A percentile compares a stretch with the other conserved stretches of the same genome.
These are phyloP conservation scores for Antrozous pallidus DNA, from an alignment of 2,797 vertebrate species.

Conservation along the genomic window DNA sequence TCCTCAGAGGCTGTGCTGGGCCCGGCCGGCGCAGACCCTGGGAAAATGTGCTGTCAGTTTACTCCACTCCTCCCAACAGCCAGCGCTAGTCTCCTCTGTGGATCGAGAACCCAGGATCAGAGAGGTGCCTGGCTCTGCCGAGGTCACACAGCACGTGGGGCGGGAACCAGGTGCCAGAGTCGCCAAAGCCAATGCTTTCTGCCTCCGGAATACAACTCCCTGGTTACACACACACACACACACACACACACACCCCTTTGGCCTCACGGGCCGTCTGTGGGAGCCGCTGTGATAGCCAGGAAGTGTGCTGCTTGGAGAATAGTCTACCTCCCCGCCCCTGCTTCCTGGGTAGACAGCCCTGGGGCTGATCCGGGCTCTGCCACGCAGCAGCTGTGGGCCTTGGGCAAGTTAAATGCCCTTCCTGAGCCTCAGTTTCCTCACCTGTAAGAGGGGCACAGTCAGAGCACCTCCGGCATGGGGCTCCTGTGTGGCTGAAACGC, in stretches of 20 bases:
- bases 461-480: neutral
- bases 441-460: neutral
- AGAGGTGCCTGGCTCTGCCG: neutral
- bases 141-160: neutral
- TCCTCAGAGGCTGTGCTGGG: neutral
- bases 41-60: fast-evolving
- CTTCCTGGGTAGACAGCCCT: neutral
- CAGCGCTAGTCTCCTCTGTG: neutral
- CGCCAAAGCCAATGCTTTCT: neutral
- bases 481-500: neutral
- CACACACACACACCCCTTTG: neutral
- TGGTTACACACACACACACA: no score
- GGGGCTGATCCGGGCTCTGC: neutral
- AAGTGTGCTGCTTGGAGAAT: neutral
- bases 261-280: neutral
- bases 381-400: neutral
- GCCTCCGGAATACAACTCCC: neutral
- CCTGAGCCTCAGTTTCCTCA: neutral
- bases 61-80: no score
- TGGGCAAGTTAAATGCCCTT: neutral
- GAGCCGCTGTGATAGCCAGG: no score
- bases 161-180: neutral
- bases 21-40: fast-evolving
- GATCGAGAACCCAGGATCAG: neutral
- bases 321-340: neutral